Conservation (phyloP, 2,113 vertebrate species). For the Vulpes lagopus region DNA sequence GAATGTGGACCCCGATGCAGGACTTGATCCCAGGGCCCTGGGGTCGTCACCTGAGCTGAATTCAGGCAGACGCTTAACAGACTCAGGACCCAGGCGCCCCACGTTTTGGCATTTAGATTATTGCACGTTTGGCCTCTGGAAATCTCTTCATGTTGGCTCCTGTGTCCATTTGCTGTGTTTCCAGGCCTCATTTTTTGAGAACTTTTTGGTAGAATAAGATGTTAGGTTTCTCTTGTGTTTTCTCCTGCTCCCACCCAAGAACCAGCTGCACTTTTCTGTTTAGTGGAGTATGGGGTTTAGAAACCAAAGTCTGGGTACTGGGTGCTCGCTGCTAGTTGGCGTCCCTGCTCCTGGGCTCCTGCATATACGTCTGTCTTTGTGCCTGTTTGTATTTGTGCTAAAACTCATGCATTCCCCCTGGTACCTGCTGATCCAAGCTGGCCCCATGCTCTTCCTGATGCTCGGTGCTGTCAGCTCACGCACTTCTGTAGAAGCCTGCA, state of each 20-base stretch:
- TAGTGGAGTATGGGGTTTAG: background rate
- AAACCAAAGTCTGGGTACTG: background rate
- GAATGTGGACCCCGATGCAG: too few species aligned
- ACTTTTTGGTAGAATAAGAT: background rate
- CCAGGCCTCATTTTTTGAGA: background rate
- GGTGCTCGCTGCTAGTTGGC: background rate
- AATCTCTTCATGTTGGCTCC: background rate
- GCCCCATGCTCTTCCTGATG: background rate
- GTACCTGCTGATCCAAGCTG: background rate
- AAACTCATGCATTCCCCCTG: background rate
- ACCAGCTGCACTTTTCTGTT: background rate
- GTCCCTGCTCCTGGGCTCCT: background rate
- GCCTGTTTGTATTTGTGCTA: too few species aligned
- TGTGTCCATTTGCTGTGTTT: background rate
- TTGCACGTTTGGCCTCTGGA: background rate
- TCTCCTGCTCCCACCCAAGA: background rate
- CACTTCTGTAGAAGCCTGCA: accelerated
- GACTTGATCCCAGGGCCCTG: too few species aligned
- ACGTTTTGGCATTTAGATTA: background rate
- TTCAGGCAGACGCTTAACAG: too few species aligned
- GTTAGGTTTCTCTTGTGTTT: background rate
- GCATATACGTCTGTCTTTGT: too few species aligned
- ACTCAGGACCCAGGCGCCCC: too few species aligned
- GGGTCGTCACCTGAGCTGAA: too few species aligned
- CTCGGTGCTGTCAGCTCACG: accelerated